Conservation (phyloP, 2,888 invertebrate genomes). For the Steromphala cineraria region DNA sequence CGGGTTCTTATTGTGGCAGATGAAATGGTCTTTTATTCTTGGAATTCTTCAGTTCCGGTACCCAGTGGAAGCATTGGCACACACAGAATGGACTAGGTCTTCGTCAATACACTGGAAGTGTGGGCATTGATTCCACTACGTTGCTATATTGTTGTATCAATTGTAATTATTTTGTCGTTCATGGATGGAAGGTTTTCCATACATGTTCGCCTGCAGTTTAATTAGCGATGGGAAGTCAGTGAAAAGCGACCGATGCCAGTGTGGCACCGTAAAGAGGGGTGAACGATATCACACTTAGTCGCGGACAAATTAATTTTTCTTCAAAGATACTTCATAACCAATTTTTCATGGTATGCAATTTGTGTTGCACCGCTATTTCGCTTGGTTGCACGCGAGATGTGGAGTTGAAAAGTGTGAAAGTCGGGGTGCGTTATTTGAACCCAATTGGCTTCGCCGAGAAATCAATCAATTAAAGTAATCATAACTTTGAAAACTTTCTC, state of each 20-base stretch:
- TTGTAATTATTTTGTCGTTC: conserved; percentile 20
- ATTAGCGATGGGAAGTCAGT: conserved; percentile 1
- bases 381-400: neutral
- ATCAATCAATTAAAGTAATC: too few relatives aligned
- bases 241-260: neutral
- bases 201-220: neutral
- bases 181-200: conserved; percentile 3
- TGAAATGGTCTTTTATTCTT: neutral
- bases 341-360: neutral
- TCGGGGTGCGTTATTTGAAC: neutral
- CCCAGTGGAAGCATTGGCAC: neutral
- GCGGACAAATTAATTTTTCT: conserved; percentile 15
- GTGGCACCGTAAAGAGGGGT: neutral
- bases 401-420: neutral
- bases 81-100: neutral
- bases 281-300: neutral
- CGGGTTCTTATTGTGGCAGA: neutral
- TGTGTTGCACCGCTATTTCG: conserved; percentile 6
- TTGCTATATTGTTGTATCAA: conserved; percentile 6
- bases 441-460: neutral
- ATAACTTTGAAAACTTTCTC: too few relatives aligned
- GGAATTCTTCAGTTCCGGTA: neutral
- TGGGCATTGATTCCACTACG: neutral
- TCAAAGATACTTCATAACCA: conserved; percentile 7
- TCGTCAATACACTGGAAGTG: neutral